Base-by-base conservation (phyloP, 1,140 invertebrate species). In the Eriosoma lanigerum region DNA sequence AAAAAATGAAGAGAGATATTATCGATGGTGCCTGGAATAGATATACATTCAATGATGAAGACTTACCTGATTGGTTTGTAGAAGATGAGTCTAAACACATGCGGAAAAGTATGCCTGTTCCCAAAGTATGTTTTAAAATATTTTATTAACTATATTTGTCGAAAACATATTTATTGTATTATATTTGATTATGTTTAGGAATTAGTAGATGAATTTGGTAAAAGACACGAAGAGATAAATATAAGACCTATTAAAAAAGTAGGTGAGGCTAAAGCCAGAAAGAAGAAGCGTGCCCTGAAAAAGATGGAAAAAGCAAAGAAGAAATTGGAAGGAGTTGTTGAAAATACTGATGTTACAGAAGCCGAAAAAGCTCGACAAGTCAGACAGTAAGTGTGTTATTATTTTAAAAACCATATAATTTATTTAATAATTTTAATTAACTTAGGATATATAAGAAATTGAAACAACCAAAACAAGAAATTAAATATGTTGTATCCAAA, bases 181-280 rank as follows among this genome's bases (percentile, higher is more conserved):
- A 1, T 9, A 38, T 81, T 38, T 80, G 1, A 24, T n/a, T 38
- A 38, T 80, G 10, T 85, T 66, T 84, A 90, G 86, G 92, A 92
- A 85, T 85, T 93, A 8, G 88, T 90, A 0, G 88, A 91, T 9
- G 92, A 94, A 81, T 94, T 94, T 83, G 89, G 90, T 81, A 92
- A 92, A 81, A 89, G 89, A 83, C 85, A 94, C 26, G 91, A 94
- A 87, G 96, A 97, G 82, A 90, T 99, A 8, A 96, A 99, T 87
- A 93, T 92, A 0, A 88, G 95, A 75, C 96, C 98, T 19, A 97
- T 99, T 64, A 99, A 99, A 86, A 99, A 99, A 89, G 94, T 99
- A 0, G 91, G 97, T 82, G 96, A 99, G 88, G 98, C 98, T 0
- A 99, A 98, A 86, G 95, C 96, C 0, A 91, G 98, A 64, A 99